Evolutionary conservation across 2,888 invertebrate genomes (phyloP).

Genomic region (Leptinotarsa peninsularis): DNA sequence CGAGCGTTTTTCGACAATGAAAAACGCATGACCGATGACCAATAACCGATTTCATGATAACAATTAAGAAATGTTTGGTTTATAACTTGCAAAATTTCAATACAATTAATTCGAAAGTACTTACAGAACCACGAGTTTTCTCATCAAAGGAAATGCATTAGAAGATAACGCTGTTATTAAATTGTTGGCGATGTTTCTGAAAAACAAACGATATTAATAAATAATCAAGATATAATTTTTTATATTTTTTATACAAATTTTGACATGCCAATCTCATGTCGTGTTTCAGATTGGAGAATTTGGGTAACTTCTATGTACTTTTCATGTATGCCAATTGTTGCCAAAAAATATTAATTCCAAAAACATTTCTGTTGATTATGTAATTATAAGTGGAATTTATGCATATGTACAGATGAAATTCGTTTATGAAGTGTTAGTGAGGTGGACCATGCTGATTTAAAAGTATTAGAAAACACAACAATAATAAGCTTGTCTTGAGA

Average conservation of each 20-base stretch:
- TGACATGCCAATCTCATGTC: not conserved
- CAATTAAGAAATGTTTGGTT: not conserved
- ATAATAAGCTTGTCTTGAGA: not conserved
- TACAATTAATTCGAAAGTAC: constrained; percentile 62
- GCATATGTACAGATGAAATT: constrained; percentile 18
- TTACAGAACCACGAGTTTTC: constrained; percentile 84
- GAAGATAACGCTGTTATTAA: constrained; percentile 76
- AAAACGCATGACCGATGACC: too few relatives aligned
- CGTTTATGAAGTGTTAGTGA: constrained; percentile 25
- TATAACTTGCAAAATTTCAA: not conserved
- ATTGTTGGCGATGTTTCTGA: constrained; percentile 84
- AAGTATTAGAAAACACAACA: not conserved
- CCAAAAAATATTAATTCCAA: not conserved
- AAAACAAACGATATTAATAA: constrained; percentile 51
- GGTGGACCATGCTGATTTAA: not conserved
- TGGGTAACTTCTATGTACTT: not conserved
- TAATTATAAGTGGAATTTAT: constrained; percentile 14
- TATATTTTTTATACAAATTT: not conserved
- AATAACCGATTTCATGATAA: too few relatives aligned
- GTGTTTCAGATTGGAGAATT: not conserved
- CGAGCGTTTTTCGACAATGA: too few relatives aligned
- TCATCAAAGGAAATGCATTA: constrained; percentile 78
- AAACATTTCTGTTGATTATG: not conserved
- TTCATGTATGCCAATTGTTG: constrained; percentile 5
- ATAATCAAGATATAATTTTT: not conserved